phyloP scores from a whole-genome alignment of 1,140 invertebrate species.

The Chlorops oryzae region DNA sequence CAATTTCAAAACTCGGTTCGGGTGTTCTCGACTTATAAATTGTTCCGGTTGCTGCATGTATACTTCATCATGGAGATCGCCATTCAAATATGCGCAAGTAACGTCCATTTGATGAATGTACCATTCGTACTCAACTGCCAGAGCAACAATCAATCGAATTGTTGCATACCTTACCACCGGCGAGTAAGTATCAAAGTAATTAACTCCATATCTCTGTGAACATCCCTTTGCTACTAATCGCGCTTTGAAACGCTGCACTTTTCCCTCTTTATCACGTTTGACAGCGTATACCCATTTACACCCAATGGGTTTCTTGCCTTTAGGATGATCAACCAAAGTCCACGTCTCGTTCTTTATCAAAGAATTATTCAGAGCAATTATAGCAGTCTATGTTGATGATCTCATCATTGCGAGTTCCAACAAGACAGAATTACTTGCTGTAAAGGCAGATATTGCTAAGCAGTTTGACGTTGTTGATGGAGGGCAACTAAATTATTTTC shows the following conservation, averaged over 20 bases:
- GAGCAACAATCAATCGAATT: constrained; percentile 29
- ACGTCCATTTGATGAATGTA: constrained; percentile 12
- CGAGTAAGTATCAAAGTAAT: constrained; percentile 41
- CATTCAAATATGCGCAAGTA: constrained; percentile 9
- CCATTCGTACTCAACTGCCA: constrained; percentile 4
- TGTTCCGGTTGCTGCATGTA: constrained; percentile 14
- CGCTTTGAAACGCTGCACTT: constrained; percentile 34
- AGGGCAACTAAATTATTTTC: too few relatives aligned
- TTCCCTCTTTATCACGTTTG: constrained; percentile 22
- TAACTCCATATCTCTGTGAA: constrained; percentile 27
- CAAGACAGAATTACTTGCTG: too few relatives aligned
- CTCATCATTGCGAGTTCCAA: too few relatives aligned
- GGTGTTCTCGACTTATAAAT: constrained; percentile 5
- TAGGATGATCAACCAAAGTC: constrained; percentile 8
- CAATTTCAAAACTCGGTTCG: constrained; percentile 30
- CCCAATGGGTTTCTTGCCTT: constrained; percentile 10
- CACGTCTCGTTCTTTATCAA: constrained; percentile 16
- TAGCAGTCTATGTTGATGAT: too few relatives aligned
- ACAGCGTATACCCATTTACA: constrained; percentile 20
- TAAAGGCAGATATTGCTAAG: too few relatives aligned
- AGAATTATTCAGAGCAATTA: not conserved
- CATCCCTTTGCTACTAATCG: constrained; percentile 41
- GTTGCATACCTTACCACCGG: constrained; percentile 33
- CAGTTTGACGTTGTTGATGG: too few relatives aligned
- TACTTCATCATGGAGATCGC: constrained; percentile 8